Percentiles rank a stretch among this genome's conserved stretches.
Evolutionary conservation across 2,888 invertebrate genomes (phyloP).

Genomic region (Byasa hedistus): DNA sequence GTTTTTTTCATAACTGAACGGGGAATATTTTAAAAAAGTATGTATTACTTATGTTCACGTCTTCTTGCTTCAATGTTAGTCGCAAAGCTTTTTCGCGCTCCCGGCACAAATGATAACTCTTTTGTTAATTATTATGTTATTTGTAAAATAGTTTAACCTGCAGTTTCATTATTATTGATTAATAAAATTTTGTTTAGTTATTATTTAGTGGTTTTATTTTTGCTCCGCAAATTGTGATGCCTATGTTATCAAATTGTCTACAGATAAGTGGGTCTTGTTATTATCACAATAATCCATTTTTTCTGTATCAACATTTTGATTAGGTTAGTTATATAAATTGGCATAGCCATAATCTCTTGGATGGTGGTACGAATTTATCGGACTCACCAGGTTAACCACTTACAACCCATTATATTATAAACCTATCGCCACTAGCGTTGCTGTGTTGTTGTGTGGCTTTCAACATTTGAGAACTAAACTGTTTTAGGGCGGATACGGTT

Average conservation of each 20-base stretch:
- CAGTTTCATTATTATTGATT: constrained; percentile 15
- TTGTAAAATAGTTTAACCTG: constrained; percentile 10
- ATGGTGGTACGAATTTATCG: too few species aligned
- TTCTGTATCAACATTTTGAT: too few species aligned
- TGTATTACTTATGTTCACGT: not conserved
- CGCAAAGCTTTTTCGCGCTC: constrained; percentile 1
- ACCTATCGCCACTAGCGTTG: too few species aligned
- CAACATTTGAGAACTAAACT: too few species aligned
- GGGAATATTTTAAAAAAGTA: not conserved
- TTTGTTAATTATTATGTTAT: constrained; percentile 14
- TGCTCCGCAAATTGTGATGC: not conserved
- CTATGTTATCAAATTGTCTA: not conserved
- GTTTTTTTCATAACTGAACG: not conserved
- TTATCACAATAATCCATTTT: too few species aligned
- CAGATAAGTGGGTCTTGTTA: not conserved
- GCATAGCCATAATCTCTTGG: too few species aligned
- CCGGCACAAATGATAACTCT: constrained; percentile 18
- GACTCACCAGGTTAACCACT: too few species aligned
- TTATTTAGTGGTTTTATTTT: constrained; percentile 6
- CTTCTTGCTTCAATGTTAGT: not conserved
- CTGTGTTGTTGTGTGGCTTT: too few species aligned
- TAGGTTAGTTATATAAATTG: too few species aligned
- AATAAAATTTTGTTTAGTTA: constrained; percentile 22
- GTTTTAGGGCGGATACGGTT: too few species aligned
- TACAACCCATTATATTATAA: too few species aligned